A percentile compares a stretch with the other conserved stretches of the same genome.
phyloP scores from a whole-genome alignment of 2,888 invertebrate species.

The Drosophila seclusa region DNA sequence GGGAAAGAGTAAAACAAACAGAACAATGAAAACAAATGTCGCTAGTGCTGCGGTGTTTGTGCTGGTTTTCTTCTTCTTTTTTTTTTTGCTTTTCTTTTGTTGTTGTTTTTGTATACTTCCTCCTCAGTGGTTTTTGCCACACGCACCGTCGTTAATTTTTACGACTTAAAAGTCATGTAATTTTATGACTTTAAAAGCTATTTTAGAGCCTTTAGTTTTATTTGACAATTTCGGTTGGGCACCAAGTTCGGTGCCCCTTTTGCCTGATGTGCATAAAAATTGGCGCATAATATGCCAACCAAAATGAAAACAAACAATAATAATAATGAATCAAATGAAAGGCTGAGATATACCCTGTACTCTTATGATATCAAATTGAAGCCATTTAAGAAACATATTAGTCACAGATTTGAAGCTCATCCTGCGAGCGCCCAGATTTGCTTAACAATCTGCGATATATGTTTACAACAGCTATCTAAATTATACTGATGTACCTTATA shows the following conservation, averaged over 20 bases:
- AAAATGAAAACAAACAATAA: constrained; percentile 41
- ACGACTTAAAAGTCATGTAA: constrained; percentile 77
- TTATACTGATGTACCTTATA: background rate
- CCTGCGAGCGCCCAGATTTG: background rate
- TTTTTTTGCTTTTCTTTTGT: constrained; percentile 17
- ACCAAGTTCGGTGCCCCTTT: constrained; percentile 43
- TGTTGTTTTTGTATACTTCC: constrained; percentile 6
- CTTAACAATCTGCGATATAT: background rate
- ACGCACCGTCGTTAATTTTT: constrained; percentile 80
- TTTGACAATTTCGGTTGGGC: constrained; percentile 69
- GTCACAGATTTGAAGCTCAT: background rate
- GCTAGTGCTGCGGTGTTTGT: constrained; percentile 38
- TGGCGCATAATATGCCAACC: constrained; percentile 64
- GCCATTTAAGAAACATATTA: background rate
- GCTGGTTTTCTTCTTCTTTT: constrained; percentile 3
- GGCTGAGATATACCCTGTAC: constrained; percentile 27
- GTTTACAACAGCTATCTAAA: background rate
- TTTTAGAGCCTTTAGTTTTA: constrained; percentile 80
- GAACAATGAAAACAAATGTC: constrained; percentile 63
- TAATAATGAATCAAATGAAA: background rate
- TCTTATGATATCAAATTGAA: background rate
- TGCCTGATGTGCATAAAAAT: constrained; percentile 70
- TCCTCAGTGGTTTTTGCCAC: constrained; percentile 58
- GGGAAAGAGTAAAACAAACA: constrained; percentile 58
- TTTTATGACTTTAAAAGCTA: constrained; percentile 82